These are phyloP conservation scores for Beris morrisii DNA, from an alignment of 2,888 invertebrate species.

Conservation along the genomic window DNA sequence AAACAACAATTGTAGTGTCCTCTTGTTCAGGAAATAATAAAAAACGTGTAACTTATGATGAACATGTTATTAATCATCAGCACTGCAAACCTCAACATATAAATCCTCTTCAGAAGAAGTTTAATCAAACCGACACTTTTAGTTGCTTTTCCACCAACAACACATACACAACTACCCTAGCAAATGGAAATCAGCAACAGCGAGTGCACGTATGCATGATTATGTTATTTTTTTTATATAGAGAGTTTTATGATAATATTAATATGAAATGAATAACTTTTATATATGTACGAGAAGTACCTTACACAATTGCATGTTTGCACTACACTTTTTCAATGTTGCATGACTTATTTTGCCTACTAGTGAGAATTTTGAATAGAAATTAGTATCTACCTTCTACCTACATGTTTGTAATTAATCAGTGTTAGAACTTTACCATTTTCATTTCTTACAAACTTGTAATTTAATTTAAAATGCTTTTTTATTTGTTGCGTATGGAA, in stretches of 20 bases:
- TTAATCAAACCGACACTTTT: conserved; percentile 15
- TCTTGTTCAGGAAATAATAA: conserved; percentile 41
- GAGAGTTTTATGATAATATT: background rate
- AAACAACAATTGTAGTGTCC: conserved; percentile 41
- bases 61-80: conserved; percentile 40
- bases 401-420: background rate
- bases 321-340: background rate
- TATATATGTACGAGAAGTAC: background rate
- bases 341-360: no score
- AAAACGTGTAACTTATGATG: conserved; percentile 40
- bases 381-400: background rate
- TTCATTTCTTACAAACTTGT: no score
- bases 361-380: no score
- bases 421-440: no score
- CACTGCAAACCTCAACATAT: conserved; percentile 40
- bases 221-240: conserved; percentile 1
- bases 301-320: no score
- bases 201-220: conserved; percentile 56
- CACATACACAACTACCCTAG: conserved; percentile 32
- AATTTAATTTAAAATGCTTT: no score
- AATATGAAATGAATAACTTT: background rate
- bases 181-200: conserved; percentile 50
- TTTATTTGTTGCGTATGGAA: no score
- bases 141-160: conserved; percentile 32
- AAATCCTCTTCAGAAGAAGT: conserved; percentile 40